phyloP scores from a whole-genome alignment of 1,140 invertebrate species.

The Neuroterus valhalla region DNA sequence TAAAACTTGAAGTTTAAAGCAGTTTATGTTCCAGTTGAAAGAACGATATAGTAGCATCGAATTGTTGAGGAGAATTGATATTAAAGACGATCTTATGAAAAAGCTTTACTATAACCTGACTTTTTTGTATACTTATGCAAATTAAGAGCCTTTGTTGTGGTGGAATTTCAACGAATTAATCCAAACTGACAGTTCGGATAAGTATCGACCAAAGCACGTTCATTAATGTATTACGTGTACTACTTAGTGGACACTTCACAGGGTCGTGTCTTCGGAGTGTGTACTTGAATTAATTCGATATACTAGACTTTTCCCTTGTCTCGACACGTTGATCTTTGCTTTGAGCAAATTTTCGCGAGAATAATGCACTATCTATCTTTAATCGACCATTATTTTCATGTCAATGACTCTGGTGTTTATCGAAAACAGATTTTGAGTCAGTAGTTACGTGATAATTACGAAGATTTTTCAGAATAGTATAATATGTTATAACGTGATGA shows the following conservation, averaged over 20 bases:
- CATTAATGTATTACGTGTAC: conserved; percentile 9
- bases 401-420: no score
- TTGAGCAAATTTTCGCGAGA: background rate
- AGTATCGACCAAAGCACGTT: conserved; percentile 6
- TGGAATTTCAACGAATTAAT: background rate
- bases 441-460: no score
- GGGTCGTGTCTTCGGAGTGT: background rate
- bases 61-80: no score
- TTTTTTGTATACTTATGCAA: background rate
- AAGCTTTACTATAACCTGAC: background rate
- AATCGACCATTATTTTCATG: no score
- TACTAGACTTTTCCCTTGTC: conserved; percentile 1
- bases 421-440: no score
- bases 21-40: no score
- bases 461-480: no score
- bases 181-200: background rate
- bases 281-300: conserved; percentile 13
- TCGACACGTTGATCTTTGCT: background rate
- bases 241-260: conserved; percentile 1
- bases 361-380: background rate
- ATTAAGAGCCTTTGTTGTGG: background rate
- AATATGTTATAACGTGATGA: no score
- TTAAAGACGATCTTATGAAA: background rate
- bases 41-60: no score
- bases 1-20: no score